These are phyloP conservation scores for Mythimna ferrago DNA, from an alignment of 2,888 invertebrate genomes.

Conservation along the genomic window DNA sequence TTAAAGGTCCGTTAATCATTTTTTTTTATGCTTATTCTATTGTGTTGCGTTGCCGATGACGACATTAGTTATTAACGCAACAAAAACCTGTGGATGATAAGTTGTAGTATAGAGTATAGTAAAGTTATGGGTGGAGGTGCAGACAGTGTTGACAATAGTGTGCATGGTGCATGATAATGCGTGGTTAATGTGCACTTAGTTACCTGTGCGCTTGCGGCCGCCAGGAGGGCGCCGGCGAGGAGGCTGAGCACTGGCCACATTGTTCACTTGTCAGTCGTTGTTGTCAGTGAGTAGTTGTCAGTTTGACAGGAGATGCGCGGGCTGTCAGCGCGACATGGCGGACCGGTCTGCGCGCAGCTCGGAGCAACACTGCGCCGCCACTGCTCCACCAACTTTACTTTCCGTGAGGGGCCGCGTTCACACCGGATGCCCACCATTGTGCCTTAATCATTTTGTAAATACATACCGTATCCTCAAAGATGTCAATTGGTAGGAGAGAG, in stretches of 20 bases:
- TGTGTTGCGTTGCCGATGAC: slow-evolving; percentile 56
- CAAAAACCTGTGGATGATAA: slow-evolving; percentile 40
- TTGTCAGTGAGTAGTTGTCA: slow-evolving; percentile 73
- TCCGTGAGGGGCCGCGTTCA: slow-evolving; percentile 83
- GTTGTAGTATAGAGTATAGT: slow-evolving; percentile 30
- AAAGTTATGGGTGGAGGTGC: slow-evolving; percentile 23
- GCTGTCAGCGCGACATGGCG: slow-evolving; percentile 82
- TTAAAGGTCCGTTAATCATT: slow-evolving; percentile 32
- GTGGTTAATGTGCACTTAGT: slow-evolving; percentile 46
- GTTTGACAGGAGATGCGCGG: slow-evolving; percentile 70
- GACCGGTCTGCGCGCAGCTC: slow-evolving; percentile 82
- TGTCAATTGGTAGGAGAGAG: slow-evolving; percentile 20
- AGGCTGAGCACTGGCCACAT: slow-evolving; percentile 82
- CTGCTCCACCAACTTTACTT: slow-evolving; percentile 85
- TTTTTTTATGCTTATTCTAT: slow-evolving; percentile 40
- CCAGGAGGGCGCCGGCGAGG: slow-evolving; percentile 78
- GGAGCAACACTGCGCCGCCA: slow-evolving; percentile 82
- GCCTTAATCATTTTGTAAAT: slow-evolving; percentile 47
- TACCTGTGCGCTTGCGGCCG: slow-evolving; percentile 81
- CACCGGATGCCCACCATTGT: slow-evolving; percentile 63
- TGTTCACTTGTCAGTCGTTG: slow-evolving; percentile 71
- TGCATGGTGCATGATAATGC: slow-evolving; percentile 52
- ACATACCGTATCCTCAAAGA: slow-evolving; percentile 24
- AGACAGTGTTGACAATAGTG: slow-evolving; percentile 51
- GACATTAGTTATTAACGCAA: slow-evolving; percentile 50